These are phyloP conservation scores for Caenorhabditis drosophilae DNA, from an alignment of 2,888 invertebrate species.

Conservation along the genomic window DNA sequence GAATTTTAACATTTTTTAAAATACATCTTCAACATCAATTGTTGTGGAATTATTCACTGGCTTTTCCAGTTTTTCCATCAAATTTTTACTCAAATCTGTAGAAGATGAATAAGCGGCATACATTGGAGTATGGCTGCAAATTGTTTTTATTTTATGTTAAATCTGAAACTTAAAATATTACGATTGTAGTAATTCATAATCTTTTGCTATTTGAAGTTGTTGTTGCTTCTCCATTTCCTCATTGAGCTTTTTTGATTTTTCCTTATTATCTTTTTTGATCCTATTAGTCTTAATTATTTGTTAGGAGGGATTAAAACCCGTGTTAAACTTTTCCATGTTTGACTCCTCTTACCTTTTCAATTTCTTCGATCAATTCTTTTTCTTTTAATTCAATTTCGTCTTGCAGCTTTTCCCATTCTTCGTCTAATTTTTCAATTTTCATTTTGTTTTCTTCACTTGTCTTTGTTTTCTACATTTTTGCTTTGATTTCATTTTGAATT, in stretches of 20 bases:
- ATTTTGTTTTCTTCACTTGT: not conserved
- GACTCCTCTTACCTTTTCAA: not conserved
- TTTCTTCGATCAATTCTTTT: not conserved
- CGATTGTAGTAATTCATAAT: constrained; percentile 30
- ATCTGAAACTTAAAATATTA: not conserved
- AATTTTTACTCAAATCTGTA: constrained; percentile 14
- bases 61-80: constrained; percentile 16
- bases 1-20: too few species aligned
- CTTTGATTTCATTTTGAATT: too few species aligned
- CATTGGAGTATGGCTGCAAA: constrained; percentile 31
- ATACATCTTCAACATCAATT: too few species aligned
- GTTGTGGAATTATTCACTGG: too few species aligned
- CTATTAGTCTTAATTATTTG: too few species aligned
- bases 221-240: constrained; percentile 17
- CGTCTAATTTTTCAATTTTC: not conserved
- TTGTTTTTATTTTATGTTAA: not conserved
- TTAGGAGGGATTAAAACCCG: too few species aligned
- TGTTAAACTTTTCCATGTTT: too few species aligned
- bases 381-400: not conserved
- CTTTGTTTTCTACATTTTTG: too few species aligned
- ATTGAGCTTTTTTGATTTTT: not conserved
- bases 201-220: constrained; percentile 15
- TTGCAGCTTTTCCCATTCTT: not conserved
- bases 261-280: too few species aligned
- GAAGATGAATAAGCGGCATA: constrained; percentile 30